These are phyloP conservation scores for Xanthia icteritia DNA, from an alignment of 2,888 invertebrate species.

Conservation along the genomic window DNA sequence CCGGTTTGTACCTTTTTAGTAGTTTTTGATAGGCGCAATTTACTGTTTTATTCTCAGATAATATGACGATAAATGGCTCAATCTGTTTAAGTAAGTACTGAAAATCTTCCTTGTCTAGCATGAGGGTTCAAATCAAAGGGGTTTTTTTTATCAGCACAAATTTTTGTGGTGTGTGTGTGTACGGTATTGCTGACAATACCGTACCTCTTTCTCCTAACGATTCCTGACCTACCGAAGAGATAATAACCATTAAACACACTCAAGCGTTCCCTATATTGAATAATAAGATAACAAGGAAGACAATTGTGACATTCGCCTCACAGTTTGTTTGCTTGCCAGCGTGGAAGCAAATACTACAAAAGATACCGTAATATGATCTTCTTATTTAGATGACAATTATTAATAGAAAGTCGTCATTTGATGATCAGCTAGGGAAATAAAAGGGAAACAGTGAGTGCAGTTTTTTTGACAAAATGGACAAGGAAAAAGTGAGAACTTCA, in stretches of 20 bases:
- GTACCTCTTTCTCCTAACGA: constrained; percentile 4
- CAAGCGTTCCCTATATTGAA: constrained; percentile 32
- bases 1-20: neutral
- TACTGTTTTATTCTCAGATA: neutral
- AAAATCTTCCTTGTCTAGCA: neutral
- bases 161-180: no score
- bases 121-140: neutral
- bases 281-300: constrained; percentile 57
- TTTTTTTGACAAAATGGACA: constrained; percentile 63
- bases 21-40: neutral
- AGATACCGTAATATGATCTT: constrained; percentile 31
- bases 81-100: neutral
- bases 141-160: no score
- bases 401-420: constrained; percentile 39
- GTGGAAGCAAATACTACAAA: constrained; percentile 62
- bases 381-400: constrained; percentile 57
- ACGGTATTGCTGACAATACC: no score
- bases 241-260: constrained; percentile 24
- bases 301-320: constrained; percentile 50
- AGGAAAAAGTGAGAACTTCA: constrained; percentile 70
- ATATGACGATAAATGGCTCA: neutral
- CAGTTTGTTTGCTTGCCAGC: constrained; percentile 52
- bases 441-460: constrained; percentile 7
- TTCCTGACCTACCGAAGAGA: constrained; percentile 13
- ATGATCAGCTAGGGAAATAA: neutral